Conservation (phyloP, 2,888 invertebrate genomes). For the Villa cingulata region DNA sequence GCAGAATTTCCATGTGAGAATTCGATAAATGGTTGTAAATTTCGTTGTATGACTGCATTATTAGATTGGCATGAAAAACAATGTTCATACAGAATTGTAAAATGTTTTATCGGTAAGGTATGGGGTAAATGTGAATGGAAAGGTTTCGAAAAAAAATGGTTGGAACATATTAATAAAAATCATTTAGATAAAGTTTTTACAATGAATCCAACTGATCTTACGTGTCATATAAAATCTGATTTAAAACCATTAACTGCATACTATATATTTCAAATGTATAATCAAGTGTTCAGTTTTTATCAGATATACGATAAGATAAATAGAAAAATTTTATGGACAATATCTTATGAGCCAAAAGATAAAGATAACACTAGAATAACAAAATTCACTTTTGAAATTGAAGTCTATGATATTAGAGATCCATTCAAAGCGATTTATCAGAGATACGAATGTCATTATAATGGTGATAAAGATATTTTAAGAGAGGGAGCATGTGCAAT, state of each 20-base stretch:
- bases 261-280: constrained; percentile 29
- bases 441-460: constrained; percentile 33
- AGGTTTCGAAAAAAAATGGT: constrained; percentile 47
- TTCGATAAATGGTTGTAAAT: constrained; percentile 39
- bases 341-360: constrained; percentile 28
- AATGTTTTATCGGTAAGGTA: constrained; percentile 35
- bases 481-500: constrained; percentile 32
- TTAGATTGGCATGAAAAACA: constrained; percentile 41
- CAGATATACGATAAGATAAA: constrained; percentile 29
- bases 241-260: constrained; percentile 30
- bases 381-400: constrained; percentile 24
- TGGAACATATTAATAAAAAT: constrained; percentile 43
- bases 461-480: constrained; percentile 31
- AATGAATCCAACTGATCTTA: constrained; percentile 17
- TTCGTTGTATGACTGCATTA: constrained; percentile 40
- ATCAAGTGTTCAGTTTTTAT: constrained; percentile 34
- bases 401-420: constrained; percentile 25
- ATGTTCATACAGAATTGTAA: constrained; percentile 32
- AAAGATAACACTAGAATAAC: constrained; percentile 24
- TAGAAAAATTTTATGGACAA: constrained; percentile 27
- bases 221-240: constrained; percentile 25
- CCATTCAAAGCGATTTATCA: constrained; percentile 30
- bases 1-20: constrained; percentile 46
- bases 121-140: constrained; percentile 44
- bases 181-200: constrained; percentile 39